These are phyloP conservation scores for Leiothrix lutea DNA, from an alignment of 2,113 vertebrate genomes.

Conservation along the genomic window DNA sequence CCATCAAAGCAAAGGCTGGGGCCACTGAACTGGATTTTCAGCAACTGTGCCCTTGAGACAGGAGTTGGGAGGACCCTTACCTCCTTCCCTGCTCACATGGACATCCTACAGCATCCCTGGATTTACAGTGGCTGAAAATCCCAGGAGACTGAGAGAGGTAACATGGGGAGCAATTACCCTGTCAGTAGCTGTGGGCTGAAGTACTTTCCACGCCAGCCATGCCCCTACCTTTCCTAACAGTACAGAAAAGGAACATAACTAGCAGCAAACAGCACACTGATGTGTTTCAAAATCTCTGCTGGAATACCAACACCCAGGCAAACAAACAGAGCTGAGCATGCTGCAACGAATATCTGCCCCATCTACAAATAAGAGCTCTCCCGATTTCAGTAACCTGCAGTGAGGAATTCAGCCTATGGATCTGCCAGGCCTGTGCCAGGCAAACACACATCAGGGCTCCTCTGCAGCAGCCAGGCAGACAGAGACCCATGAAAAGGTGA, in stretches of 20 bases:
- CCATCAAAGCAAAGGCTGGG: background rate
- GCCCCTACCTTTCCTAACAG: background rate
- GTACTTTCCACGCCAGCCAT: background rate
- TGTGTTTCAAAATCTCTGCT: conserved; percentile 28
- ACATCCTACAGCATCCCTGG: background rate
- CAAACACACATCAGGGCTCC: background rate
- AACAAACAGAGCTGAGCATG: conserved; percentile 32
- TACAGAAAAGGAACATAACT: background rate
- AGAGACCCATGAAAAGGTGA: background rate
- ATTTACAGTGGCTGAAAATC: background rate
- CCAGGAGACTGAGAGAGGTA: background rate
- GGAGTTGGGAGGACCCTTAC: background rate
- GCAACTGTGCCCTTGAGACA: background rate
- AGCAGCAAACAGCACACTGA: background rate
- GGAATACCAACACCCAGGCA: conserved; percentile 39
- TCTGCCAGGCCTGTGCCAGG: background rate
- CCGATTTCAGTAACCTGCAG: background rate
- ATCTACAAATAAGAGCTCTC: conserved; percentile 20
- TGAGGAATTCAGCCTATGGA: background rate
- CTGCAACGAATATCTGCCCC: conserved; percentile 8
- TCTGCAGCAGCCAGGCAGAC: background rate
- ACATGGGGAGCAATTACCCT: background rate
- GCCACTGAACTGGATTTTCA: background rate
- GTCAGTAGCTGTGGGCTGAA: background rate
- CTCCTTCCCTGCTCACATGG: background rate